phyloP scores from a whole-genome alignment of 2,888 invertebrate species.

The Fragum whitleyi region DNA sequence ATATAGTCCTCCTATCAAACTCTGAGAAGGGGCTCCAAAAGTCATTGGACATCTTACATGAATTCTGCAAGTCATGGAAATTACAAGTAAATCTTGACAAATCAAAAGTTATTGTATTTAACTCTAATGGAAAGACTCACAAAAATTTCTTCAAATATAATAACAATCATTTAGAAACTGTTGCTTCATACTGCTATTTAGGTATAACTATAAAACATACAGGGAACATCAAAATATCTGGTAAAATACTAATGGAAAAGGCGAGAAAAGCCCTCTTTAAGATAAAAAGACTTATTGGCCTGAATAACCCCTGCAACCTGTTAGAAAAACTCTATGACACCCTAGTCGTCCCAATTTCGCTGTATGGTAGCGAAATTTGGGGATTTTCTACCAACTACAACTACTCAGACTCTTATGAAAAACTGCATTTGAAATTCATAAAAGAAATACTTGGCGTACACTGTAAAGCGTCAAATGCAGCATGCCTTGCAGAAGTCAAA shows the following conservation, averaged over 20 bases:
- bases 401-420: too few relatives aligned
- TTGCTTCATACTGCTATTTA: constrained; percentile 20
- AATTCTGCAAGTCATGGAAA: constrained; percentile 27
- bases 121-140: constrained; percentile 20
- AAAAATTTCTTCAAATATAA: constrained; percentile 7
- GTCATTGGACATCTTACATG: constrained; percentile 6
- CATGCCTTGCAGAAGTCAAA: constrained; percentile 33
- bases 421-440: constrained; percentile 34
- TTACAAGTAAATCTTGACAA: constrained; percentile 26
- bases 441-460: constrained; percentile 50
- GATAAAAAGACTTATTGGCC: constrained; percentile 26
- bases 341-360: constrained; percentile 19
- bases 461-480: constrained; percentile 39
- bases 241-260: constrained; percentile 13
- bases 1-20: constrained; percentile 30
- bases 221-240: not conserved
- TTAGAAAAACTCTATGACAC: constrained; percentile 24
- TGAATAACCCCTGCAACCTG: constrained; percentile 34
- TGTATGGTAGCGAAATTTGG: constrained; percentile 34
- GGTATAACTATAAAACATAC: constrained; percentile 21
- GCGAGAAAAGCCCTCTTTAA: constrained; percentile 25
- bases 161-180: constrained; percentile 10
- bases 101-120: constrained; percentile 37
- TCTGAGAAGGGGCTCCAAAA: constrained; percentile 31
- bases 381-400: too few relatives aligned